phyloP scores from a whole-genome alignment of 2,113 vertebrate species.

The Hippocampus abdominalis region DNA sequence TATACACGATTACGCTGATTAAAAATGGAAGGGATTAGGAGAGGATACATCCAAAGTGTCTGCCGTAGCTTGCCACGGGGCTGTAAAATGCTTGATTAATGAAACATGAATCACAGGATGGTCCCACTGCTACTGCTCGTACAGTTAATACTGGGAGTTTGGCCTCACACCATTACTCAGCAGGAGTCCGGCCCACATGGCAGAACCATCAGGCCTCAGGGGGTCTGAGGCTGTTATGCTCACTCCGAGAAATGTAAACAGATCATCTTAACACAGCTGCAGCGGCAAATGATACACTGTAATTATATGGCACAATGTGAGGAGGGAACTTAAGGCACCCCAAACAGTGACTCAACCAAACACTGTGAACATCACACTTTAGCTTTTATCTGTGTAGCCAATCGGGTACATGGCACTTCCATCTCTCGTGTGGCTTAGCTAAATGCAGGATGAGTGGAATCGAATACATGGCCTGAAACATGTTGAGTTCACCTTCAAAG shows the following conservation, averaged over 20 bases:
- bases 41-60: constrained; percentile 53
- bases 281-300: constrained; percentile 16
- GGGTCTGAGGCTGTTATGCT: constrained; percentile 29
- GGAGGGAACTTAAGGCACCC: neutral
- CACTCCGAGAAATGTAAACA: constrained; percentile 42
- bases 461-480: constrained; percentile 31
- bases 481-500: constrained; percentile 53
- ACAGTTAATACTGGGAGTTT: constrained; percentile 54
- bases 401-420: constrained; percentile 5
- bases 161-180: constrained; percentile 62
- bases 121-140: constrained; percentile 49
- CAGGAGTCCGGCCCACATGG: constrained; percentile 50
- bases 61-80: constrained; percentile 46
- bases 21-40: constrained; percentile 66
- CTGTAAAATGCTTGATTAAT: constrained; percentile 67
- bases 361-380: neutral
- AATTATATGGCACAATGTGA: constrained; percentile 24
- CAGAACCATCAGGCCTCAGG: constrained; percentile 24
- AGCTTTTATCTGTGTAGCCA: neutral
- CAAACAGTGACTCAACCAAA: constrained; percentile 1
- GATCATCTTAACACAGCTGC: constrained; percentile 39
- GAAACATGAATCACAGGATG: constrained; percentile 63
- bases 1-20: constrained; percentile 63
- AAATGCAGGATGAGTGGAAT: constrained; percentile 25
- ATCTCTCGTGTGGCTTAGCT: constrained; percentile 12